Evolutionary conservation across 2,888 invertebrate genomes (phyloP).

Genomic region (Metallyticus violacea): DNA sequence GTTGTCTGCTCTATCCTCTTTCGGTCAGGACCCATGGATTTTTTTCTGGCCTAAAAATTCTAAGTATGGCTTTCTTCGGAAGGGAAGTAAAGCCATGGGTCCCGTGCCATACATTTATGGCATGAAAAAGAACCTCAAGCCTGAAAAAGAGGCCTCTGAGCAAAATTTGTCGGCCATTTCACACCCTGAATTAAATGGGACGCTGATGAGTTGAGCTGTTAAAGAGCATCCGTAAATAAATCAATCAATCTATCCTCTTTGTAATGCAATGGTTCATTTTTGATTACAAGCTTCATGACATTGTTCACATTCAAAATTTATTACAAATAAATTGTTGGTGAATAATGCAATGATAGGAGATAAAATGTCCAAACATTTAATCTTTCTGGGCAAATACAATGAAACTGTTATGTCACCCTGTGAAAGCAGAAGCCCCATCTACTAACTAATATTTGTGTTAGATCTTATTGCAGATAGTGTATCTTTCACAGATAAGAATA

Average conservation of each 20-base stretch:
- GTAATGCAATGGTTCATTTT: not conserved
- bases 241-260: too few species aligned
- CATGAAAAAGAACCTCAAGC: too few species aligned
- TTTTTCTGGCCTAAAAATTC: too few species aligned
- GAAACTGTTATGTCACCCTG: not conserved
- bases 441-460: not conserved
- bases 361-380: not conserved
- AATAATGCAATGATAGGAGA: not conserved
- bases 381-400: not conserved
- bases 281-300: not conserved
- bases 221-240: too few species aligned
- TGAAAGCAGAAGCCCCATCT: not conserved
- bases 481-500: not conserved
- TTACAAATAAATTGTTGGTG: not conserved
- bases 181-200: too few species aligned
- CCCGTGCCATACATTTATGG: too few species aligned
- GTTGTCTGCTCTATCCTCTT: not conserved
- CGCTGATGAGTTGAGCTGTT: too few species aligned
- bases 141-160: too few species aligned
- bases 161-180: too few species aligned
- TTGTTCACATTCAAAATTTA: not conserved
- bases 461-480: not conserved
- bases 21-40: too few species aligned
- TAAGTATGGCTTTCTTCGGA: too few species aligned
- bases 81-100: too few species aligned